Evolutionary conservation across 1,140 invertebrate genomes (phyloP), one percentile per base, ranked within the genome.

Genomic region (Trichogramma pretiosum): DNA sequence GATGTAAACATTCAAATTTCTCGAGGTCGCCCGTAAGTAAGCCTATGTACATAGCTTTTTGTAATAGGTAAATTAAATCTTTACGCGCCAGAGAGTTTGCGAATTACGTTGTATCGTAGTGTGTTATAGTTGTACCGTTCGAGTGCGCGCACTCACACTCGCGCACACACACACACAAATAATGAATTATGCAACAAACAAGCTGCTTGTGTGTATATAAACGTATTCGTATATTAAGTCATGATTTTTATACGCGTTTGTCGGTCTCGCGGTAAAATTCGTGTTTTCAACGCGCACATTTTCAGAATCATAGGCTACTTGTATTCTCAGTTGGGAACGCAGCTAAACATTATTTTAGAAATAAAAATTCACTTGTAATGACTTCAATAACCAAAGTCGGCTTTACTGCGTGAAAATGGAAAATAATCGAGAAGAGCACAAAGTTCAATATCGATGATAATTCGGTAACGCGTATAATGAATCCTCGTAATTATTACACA

Each of bases 51-150:
- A n/a, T 28, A 35, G 39, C 24, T 33, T 44, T 33, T 28, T 18
- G 33, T 16, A 16, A 17, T 16, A 32, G 43, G 32, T 38, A 51
- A 46, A 46, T 46, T 42, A 46, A 46, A 51, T 51, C 38, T 46
- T 50, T 51, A 46, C 38, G 42, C 43, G 48, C 48, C 42, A 39
- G 37, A 22, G 48, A 50, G 30, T 45, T 33, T 37, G 37, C 30
- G 43, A 41, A 51, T 41, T 39, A 46, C 37, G 23, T 38, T 44
- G 34, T 26, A 23, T 21, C 34, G 13, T 14, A 37, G 16, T 8
- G 11, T 30, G 5, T 7, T 7, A 28, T 7, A 3, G 24, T 17
- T 8, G 36, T n/a, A n/a, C 19, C 22, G 13, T 17, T 30, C 23
- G 16, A 7, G 14, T 21, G n/a, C 22, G 33, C 33, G 5, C 33